Conservation (phyloP, 2,888 invertebrate genomes). For the Branchellion lobata region DNA sequence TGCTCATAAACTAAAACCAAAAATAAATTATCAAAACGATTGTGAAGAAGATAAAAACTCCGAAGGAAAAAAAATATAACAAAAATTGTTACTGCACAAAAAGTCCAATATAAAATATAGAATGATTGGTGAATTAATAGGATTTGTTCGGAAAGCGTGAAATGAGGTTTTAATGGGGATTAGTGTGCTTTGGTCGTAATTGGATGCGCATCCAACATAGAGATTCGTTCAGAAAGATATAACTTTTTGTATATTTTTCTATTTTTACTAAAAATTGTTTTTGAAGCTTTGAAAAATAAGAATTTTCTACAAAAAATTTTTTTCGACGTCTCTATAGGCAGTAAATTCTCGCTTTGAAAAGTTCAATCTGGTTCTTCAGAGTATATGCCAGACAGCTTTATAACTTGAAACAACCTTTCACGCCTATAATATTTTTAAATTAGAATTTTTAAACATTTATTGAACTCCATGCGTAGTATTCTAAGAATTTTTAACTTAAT, state of each 20-base stretch:
- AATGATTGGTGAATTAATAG: constrained; percentile 20
- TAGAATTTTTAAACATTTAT: too few species aligned
- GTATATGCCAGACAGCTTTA: too few species aligned
- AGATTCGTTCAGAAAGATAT: background rate
- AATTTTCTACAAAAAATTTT: background rate
- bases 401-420: too few species aligned
- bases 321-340: background rate
- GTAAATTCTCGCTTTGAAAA: background rate
- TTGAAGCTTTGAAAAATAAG: background rate
- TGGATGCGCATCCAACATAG: constrained; percentile 4
- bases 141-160: constrained; percentile 27
- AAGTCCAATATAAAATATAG: background rate
- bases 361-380: too few species aligned
- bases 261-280: background rate
- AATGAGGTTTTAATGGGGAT: constrained; percentile 23
- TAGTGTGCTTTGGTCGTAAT: background rate
- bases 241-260: background rate
- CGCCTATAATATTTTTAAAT: too few species aligned
- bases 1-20: too few species aligned
- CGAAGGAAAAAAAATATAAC: too few species aligned
- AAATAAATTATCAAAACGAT: too few species aligned
- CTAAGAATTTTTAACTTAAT: too few species aligned
- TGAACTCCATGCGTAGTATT: too few species aligned
- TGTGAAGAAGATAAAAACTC: too few species aligned
- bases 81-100: too few species aligned